Evolutionary conservation across 2,888 invertebrate genomes (phyloP).

Genomic region (Operophtera brumata): DNA sequence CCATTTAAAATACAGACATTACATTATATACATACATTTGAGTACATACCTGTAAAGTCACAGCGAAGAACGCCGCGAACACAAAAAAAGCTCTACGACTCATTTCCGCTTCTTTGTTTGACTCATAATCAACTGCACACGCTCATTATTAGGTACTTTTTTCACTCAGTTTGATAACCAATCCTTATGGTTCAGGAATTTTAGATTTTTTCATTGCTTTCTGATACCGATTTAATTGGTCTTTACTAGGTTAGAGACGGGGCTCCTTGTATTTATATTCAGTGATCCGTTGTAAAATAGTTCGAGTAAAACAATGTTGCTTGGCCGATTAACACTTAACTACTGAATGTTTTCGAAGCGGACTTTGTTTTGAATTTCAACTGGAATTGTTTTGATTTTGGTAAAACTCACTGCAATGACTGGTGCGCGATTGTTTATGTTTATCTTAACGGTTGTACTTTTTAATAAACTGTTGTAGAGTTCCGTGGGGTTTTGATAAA

Average conservation of each 20-base stretch:
- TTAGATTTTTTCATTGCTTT: constrained; percentile 1
- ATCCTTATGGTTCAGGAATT: not conserved
- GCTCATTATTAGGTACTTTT: constrained; percentile 7
- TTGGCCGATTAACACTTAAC: constrained; percentile 37
- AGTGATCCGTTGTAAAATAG: constrained; percentile 1
- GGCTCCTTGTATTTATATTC: constrained; percentile 1
- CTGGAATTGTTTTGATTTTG: constrained; percentile 58
- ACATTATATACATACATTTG: too few relatives aligned
- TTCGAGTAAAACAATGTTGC: constrained; percentile 32
- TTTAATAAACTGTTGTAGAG: constrained; percentile 33
- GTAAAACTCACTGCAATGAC: constrained; percentile 46
- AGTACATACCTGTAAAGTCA: constrained; percentile 63
- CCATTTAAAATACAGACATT: too few relatives aligned
- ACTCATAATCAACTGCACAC: constrained; percentile 54
- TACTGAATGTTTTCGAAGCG: constrained; percentile 49
- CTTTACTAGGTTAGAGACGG: not conserved
- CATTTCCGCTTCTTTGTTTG: constrained; percentile 55
- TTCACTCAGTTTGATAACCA: not conserved
- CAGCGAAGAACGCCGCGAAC: constrained; percentile 50
- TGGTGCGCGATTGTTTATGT: constrained; percentile 27
- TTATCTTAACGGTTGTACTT: constrained; percentile 39
- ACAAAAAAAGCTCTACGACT: constrained; percentile 57
- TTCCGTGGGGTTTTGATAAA: constrained; percentile 12
- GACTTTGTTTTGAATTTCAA: constrained; percentile 55
- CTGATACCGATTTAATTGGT: not conserved